phyloP scores from a whole-genome alignment of 2,888 invertebrate species.

The Leucophenga maculata region DNA sequence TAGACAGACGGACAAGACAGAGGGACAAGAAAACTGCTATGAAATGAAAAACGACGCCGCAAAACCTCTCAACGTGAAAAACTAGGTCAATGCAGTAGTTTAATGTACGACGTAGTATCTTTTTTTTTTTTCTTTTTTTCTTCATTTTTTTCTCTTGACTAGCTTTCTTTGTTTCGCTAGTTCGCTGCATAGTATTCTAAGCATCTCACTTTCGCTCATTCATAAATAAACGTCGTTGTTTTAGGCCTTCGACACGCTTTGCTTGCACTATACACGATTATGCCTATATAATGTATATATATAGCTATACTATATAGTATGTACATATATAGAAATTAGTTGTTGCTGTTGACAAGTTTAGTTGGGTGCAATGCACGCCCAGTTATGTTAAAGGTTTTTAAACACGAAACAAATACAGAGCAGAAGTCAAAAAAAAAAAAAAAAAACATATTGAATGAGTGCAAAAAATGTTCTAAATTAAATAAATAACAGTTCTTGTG shows the following conservation, averaged over 20 bases:
- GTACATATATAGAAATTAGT: too few species aligned
- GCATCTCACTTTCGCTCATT: slow-evolving; percentile 12
- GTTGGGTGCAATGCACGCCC: not conserved
- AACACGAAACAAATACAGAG: too few species aligned
- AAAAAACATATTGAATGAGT: too few species aligned
- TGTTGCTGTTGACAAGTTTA: not conserved
- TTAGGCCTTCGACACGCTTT: not conserved
- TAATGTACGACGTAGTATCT: slow-evolving; percentile 51
- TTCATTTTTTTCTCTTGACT: not conserved
- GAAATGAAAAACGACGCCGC: slow-evolving; percentile 11
- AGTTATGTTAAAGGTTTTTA: too few species aligned
- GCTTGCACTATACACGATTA: not conserved
- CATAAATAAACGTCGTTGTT: not conserved
- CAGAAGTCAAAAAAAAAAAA: too few species aligned
- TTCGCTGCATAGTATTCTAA: not conserved
- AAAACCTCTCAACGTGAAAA: slow-evolving; percentile 29
- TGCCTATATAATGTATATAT: not conserved
- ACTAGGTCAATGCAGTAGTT: slow-evolving; percentile 67
- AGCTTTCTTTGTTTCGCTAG: not conserved
- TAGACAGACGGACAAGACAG: not conserved
- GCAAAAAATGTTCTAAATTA: too few species aligned
- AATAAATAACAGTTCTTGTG: too few species aligned
- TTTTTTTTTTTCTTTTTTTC: not conserved
- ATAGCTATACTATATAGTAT: not conserved
- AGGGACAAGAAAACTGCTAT: not conserved